Evolutionary conservation across 2,888 invertebrate genomes (phyloP), one percentile per base, ranked within the genome.

Genomic region (Clepsis dumicolana): DNA sequence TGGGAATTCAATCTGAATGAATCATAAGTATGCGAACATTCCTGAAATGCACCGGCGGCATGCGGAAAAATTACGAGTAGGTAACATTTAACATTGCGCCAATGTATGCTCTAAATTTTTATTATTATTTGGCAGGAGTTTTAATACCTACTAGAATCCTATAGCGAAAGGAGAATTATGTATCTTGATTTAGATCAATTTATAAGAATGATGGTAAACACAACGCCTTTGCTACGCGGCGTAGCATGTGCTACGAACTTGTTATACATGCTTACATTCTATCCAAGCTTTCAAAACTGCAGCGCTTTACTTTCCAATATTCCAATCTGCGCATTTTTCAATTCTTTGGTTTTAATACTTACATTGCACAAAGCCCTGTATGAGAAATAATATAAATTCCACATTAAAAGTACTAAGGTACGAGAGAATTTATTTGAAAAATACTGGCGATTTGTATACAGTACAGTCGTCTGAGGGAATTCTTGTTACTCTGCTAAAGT

Each of bases 401-500:
- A 4, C n/a, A 4, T 10, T 16, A 48, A 38, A 67, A 44, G 12
- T 29, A n/a, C n/a, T n/a, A 35, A 61, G 21, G 35, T 16, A 41
- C 25, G 12, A 59, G 2, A 62, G 53, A 32, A 21, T 16, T 24
- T 18, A 4, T 48, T 12, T 48, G 25, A 8, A 54, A 64, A 66
- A 54, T 56, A 50, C 35, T 29, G 38, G 1, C 27, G 18, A 48
- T 52, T 60, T 60, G 27, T 35, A 25, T 57, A 56, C 48, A 27
- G 32, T 57, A 56, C 48, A 27, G 56, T 63, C 62, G 56, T 50
- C 62, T 38, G 29, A 25, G 14, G 1, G 57, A 53, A 64, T 64
- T 32, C 68, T 68, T 64, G 68, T 68, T 68, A 68, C 63, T 64
- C 18, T 16, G 32, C 59, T 27, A 57, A 68, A 64, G 68, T 68